Evolutionary conservation across 1,140 invertebrate genomes (phyloP), one percentile per base, ranked within the genome.

Genomic region (Phthorimaea operculella): DNA sequence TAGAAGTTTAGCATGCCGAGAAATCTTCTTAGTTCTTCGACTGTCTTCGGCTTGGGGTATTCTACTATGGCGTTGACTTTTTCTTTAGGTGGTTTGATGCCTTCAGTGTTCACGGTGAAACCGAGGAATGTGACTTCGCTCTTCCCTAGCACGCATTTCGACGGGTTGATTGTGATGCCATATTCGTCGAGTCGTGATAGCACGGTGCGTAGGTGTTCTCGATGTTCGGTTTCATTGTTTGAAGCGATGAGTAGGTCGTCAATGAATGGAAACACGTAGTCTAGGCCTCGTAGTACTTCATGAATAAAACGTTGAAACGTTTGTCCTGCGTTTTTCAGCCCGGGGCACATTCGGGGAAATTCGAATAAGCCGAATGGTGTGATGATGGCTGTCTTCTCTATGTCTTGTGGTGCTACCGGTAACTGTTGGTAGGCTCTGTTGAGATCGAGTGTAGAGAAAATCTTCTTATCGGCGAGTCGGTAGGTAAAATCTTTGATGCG

Each of bases 251-350:
- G 51, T 42, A 83, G 70, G 45, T 84, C 75, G 51, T 84, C 75
- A 1, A 81, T 64, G 50, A 74, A 80, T 21, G 45, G 15, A 28
- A 64, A 82, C 4, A 39, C 45, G 53, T 70, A 80, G n/a, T 63
- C 58, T 1, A 77, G 51, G 11, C 53, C 67, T 21, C 54, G 18
- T 6, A 86, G 58, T 1, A 87, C 66, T 28, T 75, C 33, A 60
- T 87, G 72, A 55, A 89, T 87, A 21, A 85, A 75, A 5, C 88
- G 56, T 63, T 88, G 83, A 55, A 88, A 89, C 0, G 73, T 76
- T 59, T 81, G 72, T 0, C 68, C 68, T 10, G 73, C 70, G 50
- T 82, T 79, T 4, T 60, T 12, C n/a, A 83, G 52, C 4, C 74
- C 69, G 55, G 79, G 73, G 52, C 63, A 73, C 76, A 9, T 42